These are phyloP conservation scores for Chelonus insularis DNA, from an alignment of 1,140 invertebrate species.

Conservation along the genomic window DNA sequence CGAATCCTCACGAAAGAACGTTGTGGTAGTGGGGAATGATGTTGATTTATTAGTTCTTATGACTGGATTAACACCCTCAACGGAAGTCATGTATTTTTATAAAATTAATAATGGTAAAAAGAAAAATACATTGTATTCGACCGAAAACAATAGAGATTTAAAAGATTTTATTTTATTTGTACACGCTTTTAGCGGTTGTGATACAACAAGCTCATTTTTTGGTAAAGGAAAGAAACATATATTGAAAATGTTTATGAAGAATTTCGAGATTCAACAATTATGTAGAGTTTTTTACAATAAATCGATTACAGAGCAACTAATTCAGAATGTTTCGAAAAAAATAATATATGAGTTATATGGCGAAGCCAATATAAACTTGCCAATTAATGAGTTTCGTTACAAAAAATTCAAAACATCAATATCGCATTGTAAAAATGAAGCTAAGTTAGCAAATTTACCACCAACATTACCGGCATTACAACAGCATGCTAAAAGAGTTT, in stretches of 20 bases:
- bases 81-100: conserved; percentile 12
- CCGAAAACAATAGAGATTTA: conserved; percentile 3
- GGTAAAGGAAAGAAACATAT: conserved; percentile 25
- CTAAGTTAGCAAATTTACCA: conserved; percentile 26
- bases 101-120: neutral
- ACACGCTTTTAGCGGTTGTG: conserved; percentile 26
- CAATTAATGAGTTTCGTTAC: neutral
- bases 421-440: neutral
- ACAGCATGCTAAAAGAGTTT: conserved; percentile 43
- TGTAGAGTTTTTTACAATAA: too few species aligned
- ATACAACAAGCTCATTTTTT: conserved; percentile 22
- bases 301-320: neutral
- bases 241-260: too few species aligned
- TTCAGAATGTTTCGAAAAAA: neutral
- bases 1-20: neutral
- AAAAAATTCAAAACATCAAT: neutral
- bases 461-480: conserved; percentile 32
- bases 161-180: conserved; percentile 25
- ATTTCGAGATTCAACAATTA: too few species aligned
- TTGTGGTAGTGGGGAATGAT: conserved; percentile 26
- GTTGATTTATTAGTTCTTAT: conserved; percentile 28
- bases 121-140: conserved; percentile 8
- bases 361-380: too few species aligned
- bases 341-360: neutral
- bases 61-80: neutral